Conservation (phyloP, 2,113 vertebrate genomes). For the Ahaetulla prasina region DNA sequence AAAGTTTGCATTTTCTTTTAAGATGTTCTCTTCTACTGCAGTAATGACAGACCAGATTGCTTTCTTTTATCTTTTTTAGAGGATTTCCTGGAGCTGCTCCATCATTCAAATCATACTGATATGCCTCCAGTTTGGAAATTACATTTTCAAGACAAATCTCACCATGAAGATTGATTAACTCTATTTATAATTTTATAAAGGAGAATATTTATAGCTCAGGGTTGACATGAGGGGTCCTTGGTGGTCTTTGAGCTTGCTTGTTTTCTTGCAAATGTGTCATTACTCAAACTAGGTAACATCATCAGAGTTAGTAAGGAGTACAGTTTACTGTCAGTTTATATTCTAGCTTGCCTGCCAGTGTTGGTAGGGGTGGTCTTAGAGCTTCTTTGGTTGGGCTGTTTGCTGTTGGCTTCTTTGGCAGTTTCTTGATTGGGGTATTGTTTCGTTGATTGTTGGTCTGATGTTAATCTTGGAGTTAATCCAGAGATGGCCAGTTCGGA, state of each 20-base stretch:
- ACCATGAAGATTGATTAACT: not conserved
- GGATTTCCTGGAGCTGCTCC: not conserved
- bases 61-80: not conserved
- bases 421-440: too few species aligned
- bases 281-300: not conserved
- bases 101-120: not conserved
- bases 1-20: not conserved
- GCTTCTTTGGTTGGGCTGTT: too few species aligned
- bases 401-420: too few species aligned
- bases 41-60: not conserved
- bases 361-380: too few species aligned
- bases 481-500: too few species aligned
- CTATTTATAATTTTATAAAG: not conserved
- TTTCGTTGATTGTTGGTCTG: too few species aligned
- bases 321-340: too few species aligned
- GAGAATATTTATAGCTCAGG: not conserved
- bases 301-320: too few species aligned
- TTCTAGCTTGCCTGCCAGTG: too few species aligned
- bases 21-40: not conserved
- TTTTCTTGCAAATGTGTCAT: not conserved
- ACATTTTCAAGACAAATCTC: not conserved
- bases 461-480: too few species aligned
- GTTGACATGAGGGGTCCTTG: not conserved
- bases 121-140: not conserved
- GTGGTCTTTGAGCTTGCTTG: not conserved